Percentiles rank a stretch among this genome's conserved stretches.
Conservation (phyloP, 2,113 vertebrate species). For the Tragelaphus buxtoni region DNA sequence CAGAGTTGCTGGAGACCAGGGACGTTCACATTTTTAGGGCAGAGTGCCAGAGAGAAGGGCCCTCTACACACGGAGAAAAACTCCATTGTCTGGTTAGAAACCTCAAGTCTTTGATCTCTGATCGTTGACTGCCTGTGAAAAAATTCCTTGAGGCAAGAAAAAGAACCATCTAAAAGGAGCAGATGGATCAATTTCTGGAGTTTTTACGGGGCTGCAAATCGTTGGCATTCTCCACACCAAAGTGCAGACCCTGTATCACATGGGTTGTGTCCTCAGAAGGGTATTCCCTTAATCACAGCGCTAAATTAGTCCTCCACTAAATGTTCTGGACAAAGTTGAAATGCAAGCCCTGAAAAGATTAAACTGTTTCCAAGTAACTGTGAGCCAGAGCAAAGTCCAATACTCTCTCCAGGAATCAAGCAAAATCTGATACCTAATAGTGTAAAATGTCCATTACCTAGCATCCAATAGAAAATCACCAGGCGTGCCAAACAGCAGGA, state of each 20-base stretch:
- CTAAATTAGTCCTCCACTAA: not conserved
- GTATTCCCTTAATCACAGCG: not conserved
- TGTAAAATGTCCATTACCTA: not conserved
- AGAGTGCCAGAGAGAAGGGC: not conserved
- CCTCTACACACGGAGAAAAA: not conserved
- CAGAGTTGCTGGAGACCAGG: not conserved
- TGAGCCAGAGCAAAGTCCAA: not conserved
- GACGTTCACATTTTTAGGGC: not conserved
- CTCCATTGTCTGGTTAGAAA: not conserved
- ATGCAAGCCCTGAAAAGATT: not conserved
- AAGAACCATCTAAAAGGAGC: not conserved
- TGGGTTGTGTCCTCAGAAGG: not conserved
- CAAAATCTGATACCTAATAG: not conserved
- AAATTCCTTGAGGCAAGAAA: not conserved
- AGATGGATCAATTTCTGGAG: not conserved
- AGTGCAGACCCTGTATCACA: not conserved
- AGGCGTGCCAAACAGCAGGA: not conserved
- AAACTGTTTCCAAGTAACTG: not conserved
- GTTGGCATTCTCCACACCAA: not conserved
- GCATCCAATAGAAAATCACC: not conserved
- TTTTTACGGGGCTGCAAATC: not conserved
- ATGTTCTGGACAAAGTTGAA: not conserved
- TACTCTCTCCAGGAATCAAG: constrained; percentile 15
- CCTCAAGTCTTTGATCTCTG: not conserved
- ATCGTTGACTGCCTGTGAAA: not conserved